Evolutionary conservation across 2,797 vertebrate genomes (phyloP).

Genomic region (Aeoliscus strigatus): DNA sequence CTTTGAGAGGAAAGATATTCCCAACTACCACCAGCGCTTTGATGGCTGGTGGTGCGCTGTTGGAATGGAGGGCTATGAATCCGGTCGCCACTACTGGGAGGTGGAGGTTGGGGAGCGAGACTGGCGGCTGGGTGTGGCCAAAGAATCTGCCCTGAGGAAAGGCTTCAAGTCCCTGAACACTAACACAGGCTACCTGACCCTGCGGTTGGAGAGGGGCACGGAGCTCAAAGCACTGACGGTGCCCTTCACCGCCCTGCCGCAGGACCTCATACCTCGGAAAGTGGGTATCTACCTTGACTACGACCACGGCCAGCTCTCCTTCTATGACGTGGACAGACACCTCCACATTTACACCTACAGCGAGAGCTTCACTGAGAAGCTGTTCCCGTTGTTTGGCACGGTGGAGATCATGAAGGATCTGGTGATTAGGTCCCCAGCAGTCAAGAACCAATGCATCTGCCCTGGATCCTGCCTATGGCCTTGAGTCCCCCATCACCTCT

Average conservation of each 20-base stretch:
- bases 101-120: constrained; percentile 78
- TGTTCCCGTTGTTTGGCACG: constrained; percentile 78
- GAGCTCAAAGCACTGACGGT: constrained; percentile 80
- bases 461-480: constrained; percentile 69
- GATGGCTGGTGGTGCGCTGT: constrained; percentile 80
- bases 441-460: constrained; percentile 62
- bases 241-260: constrained; percentile 72
- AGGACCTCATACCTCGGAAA: constrained; percentile 66
- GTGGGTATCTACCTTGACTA: constrained; percentile 78
- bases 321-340: constrained; percentile 72
- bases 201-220: constrained; percentile 75
- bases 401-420: constrained; percentile 76
- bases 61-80: constrained; percentile 62
- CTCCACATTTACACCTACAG: constrained; percentile 80
- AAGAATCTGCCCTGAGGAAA: constrained; percentile 74
- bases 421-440: constrained; percentile 68
- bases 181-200: constrained; percentile 73
- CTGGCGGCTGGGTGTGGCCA: constrained; percentile 78
- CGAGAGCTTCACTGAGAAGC: constrained; percentile 70
- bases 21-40: constrained; percentile 76
- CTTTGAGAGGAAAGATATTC: constrained; percentile 71
- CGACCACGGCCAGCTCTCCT: constrained; percentile 73
- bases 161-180: constrained; percentile 79
- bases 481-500: constrained; percentile 37
- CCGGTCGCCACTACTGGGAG: constrained; percentile 78